Evolutionary conservation across 2,888 invertebrate genomes (phyloP).

Genomic region (Crematogaster levior): DNA sequence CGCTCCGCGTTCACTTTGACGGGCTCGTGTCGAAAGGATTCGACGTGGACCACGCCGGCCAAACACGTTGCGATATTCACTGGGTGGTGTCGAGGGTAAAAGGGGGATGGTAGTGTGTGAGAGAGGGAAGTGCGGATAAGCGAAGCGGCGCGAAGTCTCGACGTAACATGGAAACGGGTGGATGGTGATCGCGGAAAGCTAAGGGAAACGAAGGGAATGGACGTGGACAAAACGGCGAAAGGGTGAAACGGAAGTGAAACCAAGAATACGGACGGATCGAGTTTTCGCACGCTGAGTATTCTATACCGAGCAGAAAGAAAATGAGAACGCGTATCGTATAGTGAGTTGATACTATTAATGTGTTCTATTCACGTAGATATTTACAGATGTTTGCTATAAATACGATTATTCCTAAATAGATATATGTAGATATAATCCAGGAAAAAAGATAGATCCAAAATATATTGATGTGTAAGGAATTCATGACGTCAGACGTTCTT

Average conservation of each 20-base stretch:
- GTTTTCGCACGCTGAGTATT: slow-evolving; percentile 29
- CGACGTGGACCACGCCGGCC: slow-evolving; percentile 46
- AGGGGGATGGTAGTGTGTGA: slow-evolving; percentile 40
- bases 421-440: not conserved
- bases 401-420: not conserved
- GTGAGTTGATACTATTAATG: not conserved
- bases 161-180: slow-evolving; percentile 39
- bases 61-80: slow-evolving; percentile 64
- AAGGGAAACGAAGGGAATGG: slow-evolving; percentile 47
- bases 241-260: slow-evolving; percentile 9
- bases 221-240: slow-evolving; percentile 32
- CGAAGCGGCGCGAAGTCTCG: slow-evolving; percentile 9
- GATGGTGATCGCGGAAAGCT: slow-evolving; percentile 33
- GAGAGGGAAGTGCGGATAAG: slow-evolving; percentile 11
- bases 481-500: not conserved
- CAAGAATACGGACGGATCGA: slow-evolving; percentile 19
- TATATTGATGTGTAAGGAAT: not conserved
- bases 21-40: slow-evolving; percentile 71
- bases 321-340: not conserved
- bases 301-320: not conserved
- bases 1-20: slow-evolving; percentile 77
- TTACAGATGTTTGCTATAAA: not conserved
- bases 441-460: not conserved
- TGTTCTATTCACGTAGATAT: slow-evolving; percentile 3
- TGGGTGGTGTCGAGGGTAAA: slow-evolving; percentile 55